Evolutionary conservation across 1,140 invertebrate species (phyloP), one percentile per base, ranked within the genome.

Genomic region (Helicorthomorpha holstii): DNA sequence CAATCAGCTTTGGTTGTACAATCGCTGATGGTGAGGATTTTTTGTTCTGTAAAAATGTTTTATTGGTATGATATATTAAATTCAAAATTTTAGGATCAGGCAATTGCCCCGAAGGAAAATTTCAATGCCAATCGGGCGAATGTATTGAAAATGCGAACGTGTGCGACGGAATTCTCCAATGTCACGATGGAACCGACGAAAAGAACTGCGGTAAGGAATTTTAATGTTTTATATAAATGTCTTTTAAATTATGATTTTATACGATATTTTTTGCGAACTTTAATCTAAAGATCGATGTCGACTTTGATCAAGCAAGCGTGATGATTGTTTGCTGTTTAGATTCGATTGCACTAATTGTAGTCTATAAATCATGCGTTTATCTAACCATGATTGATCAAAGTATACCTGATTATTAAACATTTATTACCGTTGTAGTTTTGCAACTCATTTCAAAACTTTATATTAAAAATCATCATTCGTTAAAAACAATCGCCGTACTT

Each of bases 91-190:
- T n/a, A n/a, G n/a, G n/a, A n/a, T n/a, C n/a, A n/a, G 29, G 29
- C 7, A 7, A 4, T 7, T 46, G 44, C 19, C 44, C 44, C 4
- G 44, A 46, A 10, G 7, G 4, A 7, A 7, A 4, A 7, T 34
- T 34, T 34, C 16, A 7, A 7, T 46, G 44, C 25, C 19, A 21
- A 7, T 46, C 44, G 7, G 44, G 44, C 7, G 44, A 46, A 29
- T 54, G 55, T 41, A 1, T 56, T 3, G 21, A 48, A 3, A 3
- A 50, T 3, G 3, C 53, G 58, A 69, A 63, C 63, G 58, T 63
- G 1, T 71, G 69, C 60, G 69, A 71, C 52, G 64, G 63, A 0
- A 60, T 38, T 1, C 53, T 53, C 22, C 56, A 58, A 16, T 58
- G 57, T 27, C 44, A 42, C 12, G 53, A 58, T 38, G 26, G 49